phyloP scores from a whole-genome alignment of 2,113 vertebrate species.

The Choloepus hoffmanni region DNA sequence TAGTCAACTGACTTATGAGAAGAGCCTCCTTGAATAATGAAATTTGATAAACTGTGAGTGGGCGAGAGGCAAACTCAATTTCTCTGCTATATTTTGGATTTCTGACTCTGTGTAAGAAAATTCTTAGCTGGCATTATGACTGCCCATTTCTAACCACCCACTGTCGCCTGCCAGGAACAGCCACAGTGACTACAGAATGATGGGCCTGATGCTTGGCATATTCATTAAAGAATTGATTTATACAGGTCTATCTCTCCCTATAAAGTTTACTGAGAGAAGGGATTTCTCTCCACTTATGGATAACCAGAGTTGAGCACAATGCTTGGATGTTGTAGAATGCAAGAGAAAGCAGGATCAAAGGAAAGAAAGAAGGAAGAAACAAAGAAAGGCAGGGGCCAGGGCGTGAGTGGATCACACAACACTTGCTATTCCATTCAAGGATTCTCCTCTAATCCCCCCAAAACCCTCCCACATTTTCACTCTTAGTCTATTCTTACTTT shows the following conservation, averaged over 20 bases:
- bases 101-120: not conserved
- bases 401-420: too few species aligned
- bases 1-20: not conserved
- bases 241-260: not conserved
- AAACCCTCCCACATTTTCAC: not conserved
- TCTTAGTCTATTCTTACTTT: not conserved
- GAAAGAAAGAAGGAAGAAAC: not conserved
- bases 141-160: not conserved
- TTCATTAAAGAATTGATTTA: not conserved
- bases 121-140: not conserved
- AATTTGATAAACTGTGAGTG: slow-evolving; percentile 17
- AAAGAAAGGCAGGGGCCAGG: not conserved
- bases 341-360: not conserved
- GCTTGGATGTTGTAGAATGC: not conserved
- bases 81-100: not conserved
- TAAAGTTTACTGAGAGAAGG: not conserved
- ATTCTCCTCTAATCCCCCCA: not conserved
- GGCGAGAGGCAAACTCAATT: not conserved
- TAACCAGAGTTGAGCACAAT: not conserved
- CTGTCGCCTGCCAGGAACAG: not conserved
- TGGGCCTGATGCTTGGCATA: not conserved
- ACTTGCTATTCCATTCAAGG: not conserved
- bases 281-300: not conserved
- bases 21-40: slow-evolving; percentile 5
- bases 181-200: not conserved